Percentiles rank a stretch among this genome's conserved stretches.
Conservation (phyloP, 2,113 vertebrate genomes). For the Hemibagrus wyckioides region DNA sequence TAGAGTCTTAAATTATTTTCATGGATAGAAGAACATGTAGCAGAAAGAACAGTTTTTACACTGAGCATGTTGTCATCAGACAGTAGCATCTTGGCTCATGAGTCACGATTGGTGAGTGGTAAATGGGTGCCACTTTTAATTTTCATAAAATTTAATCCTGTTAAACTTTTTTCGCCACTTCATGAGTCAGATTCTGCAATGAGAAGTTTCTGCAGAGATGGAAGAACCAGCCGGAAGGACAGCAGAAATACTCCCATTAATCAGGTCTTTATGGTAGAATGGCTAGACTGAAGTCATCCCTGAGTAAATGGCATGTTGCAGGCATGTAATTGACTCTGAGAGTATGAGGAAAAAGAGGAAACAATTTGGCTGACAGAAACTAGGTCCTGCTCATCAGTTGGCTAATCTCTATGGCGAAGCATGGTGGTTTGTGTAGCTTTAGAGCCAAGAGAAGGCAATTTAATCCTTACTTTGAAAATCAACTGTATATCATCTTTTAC, state of each 20-base stretch:
- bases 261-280: background rate
- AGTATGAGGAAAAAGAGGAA: background rate
- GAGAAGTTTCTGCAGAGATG: background rate
- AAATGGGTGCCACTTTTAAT: background rate
- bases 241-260: background rate
- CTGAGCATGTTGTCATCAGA: background rate
- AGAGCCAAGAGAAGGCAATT: background rate
- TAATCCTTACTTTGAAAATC: background rate
- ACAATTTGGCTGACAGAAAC: background rate
- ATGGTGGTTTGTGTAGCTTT: background rate
- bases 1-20: too few relatives aligned
- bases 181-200: background rate
- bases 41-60: background rate
- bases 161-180: background rate
- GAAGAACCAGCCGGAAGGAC: background rate
- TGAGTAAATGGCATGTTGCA: background rate
- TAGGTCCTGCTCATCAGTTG: background rate
- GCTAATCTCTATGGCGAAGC: background rate
- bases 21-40: background rate
- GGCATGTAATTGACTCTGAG: background rate
- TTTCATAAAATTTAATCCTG: background rate
- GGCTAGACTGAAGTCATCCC: background rate
- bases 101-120: background rate
- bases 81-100: background rate
- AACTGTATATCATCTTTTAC: background rate